These are phyloP conservation scores for Alouatta palliata DNA, from an alignment of 2,113 vertebrate species.

Conservation along the genomic window DNA sequence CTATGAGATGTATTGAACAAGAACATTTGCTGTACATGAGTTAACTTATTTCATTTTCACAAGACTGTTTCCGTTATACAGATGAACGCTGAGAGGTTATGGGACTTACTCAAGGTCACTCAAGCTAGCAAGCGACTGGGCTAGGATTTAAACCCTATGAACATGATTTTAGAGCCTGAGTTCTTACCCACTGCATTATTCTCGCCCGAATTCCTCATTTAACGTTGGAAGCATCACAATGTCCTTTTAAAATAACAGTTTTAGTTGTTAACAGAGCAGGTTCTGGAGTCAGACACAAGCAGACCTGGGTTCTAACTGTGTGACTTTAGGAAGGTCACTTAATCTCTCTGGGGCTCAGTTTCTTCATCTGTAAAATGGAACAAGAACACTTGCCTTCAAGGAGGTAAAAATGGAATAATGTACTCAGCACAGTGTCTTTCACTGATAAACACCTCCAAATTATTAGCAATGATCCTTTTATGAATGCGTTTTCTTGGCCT, in stretches of 20 bases:
- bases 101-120: background rate
- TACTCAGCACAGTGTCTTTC: background rate
- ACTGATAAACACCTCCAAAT: background rate
- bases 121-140: background rate
- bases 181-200: rapidly evolving
- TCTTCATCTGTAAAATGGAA: background rate
- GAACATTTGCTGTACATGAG: background rate
- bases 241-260: background rate
- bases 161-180: background rate
- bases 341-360: background rate
- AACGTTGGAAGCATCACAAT: background rate
- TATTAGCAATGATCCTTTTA: background rate
- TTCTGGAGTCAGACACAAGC: background rate
- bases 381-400: background rate
- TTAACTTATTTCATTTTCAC: background rate
- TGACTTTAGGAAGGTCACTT: background rate
- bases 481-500: background rate
- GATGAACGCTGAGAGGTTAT: background rate
- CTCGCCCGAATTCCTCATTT: background rate
- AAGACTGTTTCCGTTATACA: no score
- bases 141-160: background rate
- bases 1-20: background rate
- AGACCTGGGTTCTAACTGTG: background rate
- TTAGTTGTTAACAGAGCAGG: background rate
- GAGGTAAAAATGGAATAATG: background rate